Base-by-base conservation (phyloP, 2,113 vertebrate species). In the Echinops telfairi region DNA sequence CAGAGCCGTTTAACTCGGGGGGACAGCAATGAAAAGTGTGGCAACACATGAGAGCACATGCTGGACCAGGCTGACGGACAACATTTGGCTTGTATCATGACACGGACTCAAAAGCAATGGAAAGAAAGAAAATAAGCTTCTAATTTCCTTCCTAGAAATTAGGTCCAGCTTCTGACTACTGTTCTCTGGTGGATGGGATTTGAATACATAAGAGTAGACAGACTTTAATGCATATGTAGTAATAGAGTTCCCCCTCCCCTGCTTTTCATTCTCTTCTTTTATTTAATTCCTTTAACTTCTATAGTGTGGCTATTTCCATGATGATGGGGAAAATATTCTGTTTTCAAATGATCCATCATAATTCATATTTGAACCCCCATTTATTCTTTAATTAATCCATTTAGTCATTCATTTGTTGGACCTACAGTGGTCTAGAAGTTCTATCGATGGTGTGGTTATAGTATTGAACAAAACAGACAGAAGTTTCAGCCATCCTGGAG, bases 81-180 rank as follows among this genome's bases (percentile, higher is more conserved):
- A 86, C 97, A 95, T 97, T 91, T 97, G 95, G 96, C 64, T 96
- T 96, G 70, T 38, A 89, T 96, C 96, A 96, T 92, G 77, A 94
- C 85, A 89, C 1, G 1, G 11, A 9, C 68, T 86, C 58, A 53
- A 95, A 91, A 23, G 5, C 11, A 66, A 84, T n/a, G 36, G 75
- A 93, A 95, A 96, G 53, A 97, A 84, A 64, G 27, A 95, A 94
- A 95, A 97, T 93, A 94, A 95, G 92, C 90, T 95, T 97, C 77
- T 91, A 80, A 97, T 97, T 97, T 97, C 93, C 93, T 95, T 84
- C 77, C 86, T 86, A 78, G 66, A 96, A 97, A 97, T 93, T 93
- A 92, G 60, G 71, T 93, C 92, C 95, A 96, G 96, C 90, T 94
- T 96, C 79, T 93, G 93, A 95, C 95, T 97, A 96, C 96, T 95